Percentiles rank a stretch among this genome's conserved stretches.
Evolutionary conservation across 1,140 invertebrate genomes (phyloP).

Genomic region (Thaumetopoea pityocampa): DNA sequence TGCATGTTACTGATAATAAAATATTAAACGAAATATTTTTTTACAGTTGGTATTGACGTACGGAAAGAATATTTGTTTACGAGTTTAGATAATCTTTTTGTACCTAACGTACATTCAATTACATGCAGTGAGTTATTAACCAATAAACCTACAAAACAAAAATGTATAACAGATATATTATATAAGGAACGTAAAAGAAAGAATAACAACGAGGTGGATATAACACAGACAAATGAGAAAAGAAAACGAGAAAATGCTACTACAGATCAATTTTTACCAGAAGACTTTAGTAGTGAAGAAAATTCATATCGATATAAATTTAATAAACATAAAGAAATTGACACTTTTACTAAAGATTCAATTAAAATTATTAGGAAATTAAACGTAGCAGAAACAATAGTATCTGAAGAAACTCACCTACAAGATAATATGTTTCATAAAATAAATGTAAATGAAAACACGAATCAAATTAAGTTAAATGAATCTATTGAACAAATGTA

Average conservation of each 20-base stretch:
- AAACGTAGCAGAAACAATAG: slow-evolving; percentile 40
- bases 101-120: not conserved
- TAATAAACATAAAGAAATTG: slow-evolving; percentile 17
- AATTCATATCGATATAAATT: not conserved
- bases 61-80: slow-evolving; percentile 52
- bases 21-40: slow-evolving; percentile 5
- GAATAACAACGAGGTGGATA: slow-evolving; percentile 26
- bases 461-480: no score
- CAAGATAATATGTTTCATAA: no score
- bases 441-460: no score
- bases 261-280: no score
- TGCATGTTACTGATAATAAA: no score
- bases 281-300: no score
- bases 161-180: slow-evolving; percentile 26
- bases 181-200: slow-evolving; percentile 52
- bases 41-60: slow-evolving; percentile 66
- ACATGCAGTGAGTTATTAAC: not conserved
- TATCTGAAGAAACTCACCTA: slow-evolving; percentile 3
- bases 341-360: slow-evolving; percentile 33
- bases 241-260: slow-evolving; percentile 43
- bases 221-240: slow-evolving; percentile 43
- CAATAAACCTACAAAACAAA: slow-evolving; percentile 16
- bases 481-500: no score
- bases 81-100: slow-evolving; percentile 22
- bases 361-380: slow-evolving; percentile 41